Evolutionary conservation across 1,140 invertebrate species (phyloP), one percentile per base, ranked within the genome.

Genomic region (Chelonus insularis): DNA sequence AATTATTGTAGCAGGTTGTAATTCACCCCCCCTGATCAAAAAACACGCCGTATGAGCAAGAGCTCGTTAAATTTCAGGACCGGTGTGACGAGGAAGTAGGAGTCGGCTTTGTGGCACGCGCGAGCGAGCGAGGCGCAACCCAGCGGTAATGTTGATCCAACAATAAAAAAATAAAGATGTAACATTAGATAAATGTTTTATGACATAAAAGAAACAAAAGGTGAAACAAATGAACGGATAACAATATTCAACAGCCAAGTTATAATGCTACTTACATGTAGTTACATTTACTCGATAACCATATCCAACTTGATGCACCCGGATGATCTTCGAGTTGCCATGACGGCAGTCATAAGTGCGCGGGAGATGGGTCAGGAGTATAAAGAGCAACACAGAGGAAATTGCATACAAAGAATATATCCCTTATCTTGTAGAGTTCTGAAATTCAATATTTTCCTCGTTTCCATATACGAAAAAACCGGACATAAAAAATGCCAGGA

Each of bases 261-360:
- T 29, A 8, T 32, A 50, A 9, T 16, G 21, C 25, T 71, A 73
- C 72, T 72, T 68, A 73, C 72, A 70, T 68, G 70, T 64, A 66
- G 68, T 71, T 67, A 63, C 52, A 23, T 54, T 47, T 69, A 68
- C 57, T 63, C 43, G 32, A 58, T 36, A 45, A 54, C 63, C 64
- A 62, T 60, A 60, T 60, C 68, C 67, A 65, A 62, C 63, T 72
- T 67, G 65, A 60, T 62, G 47, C 55, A 64, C 68, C 60, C 61
- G 54, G 67, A 66, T 34, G 63, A 71, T 72, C 70, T 60, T 67
- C 43, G 54, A 72, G 72, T 71, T 74, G 68, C 72, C 71, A 74
- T 74, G 70, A 72, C 67, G 68, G 68, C 66, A 61, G 62, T 23
- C 29, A 21, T 25, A 36, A 36, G 47, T 20, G 48, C 63, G 64